Evolutionary conservation across 2,113 vertebrate genomes (phyloP), one percentile per base, ranked within the genome.

Genomic region (Charina bottae): DNA sequence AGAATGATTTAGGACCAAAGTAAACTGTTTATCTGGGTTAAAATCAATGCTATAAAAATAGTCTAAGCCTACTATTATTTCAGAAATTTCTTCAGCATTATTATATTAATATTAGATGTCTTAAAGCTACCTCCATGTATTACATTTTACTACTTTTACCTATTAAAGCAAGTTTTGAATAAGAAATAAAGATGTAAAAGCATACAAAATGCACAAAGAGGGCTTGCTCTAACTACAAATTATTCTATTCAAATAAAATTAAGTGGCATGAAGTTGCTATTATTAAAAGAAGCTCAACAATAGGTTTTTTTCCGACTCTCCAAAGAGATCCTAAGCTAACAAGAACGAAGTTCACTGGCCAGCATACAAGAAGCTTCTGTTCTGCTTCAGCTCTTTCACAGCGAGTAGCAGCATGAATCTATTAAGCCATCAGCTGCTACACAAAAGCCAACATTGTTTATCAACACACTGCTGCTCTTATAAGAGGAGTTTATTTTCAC

Each of bases 381-480:
- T 94, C 90, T 92, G 88, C 93, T 94, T 89, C 88, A 84, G 59
- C 92, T 93, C 92, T 95, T 96, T 94, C 89, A 17, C 33, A 49
- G 86, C 26, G 49, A 92, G 28, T 68, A 68, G 88, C 88, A 93
- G 87, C 87, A 93, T 87, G 91, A 91, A 90, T 92, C 93, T 89
- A 89, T 94, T 92, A 95, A 96, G 89, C 72, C 91, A 91, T 90
- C 94, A 91, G 95, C 95, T 96, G 94, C 96, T 94, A 92, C 91
- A 93, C 90, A 96, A 97, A 97, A 93, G 95, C 83, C 94, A 94
- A 92, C 11, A 91, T 13, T 28, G 93, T 91, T 94, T 91, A 94
- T 93, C 72, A 95, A 92, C 90, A 83, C 26, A 78, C 89, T 85
- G 19, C 1, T 87, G 19, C 1, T 87, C 90, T 54, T 93, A 87